phyloP scores from a whole-genome alignment of 2,113 vertebrate genomes.

The Leptocoma aspasia region DNA sequence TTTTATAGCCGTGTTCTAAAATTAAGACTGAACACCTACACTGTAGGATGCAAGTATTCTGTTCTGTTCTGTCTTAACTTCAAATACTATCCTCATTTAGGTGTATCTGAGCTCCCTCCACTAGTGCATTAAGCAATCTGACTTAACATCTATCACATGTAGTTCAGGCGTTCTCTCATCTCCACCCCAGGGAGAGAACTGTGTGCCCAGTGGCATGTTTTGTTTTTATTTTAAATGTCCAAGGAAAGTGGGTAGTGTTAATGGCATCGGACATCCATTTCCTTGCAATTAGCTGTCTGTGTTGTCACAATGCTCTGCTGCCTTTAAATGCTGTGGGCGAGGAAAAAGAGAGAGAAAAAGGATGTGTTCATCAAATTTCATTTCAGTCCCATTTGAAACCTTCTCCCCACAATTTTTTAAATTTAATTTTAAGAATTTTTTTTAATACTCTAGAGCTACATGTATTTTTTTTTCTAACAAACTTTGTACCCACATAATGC shows the following conservation, averaged over 20 bases:
- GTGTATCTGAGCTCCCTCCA: slow-evolving; percentile 23
- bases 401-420: fast-evolving
- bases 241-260: slow-evolving; percentile 36
- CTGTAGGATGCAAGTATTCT: background rate
- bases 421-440: too few relatives aligned
- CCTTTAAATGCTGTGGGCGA: slow-evolving; percentile 30
- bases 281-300: slow-evolving; percentile 58
- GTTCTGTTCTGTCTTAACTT: background rate
- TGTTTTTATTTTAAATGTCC: slow-evolving; percentile 53
- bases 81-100: background rate
- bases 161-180: slow-evolving; percentile 25
- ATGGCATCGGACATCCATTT: slow-evolving; percentile 56
- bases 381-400: background rate
- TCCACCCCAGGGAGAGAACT: slow-evolving; percentile 51
- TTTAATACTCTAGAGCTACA: background rate
- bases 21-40: background rate
- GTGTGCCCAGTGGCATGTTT: slow-evolving; percentile 36
- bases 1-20: background rate
- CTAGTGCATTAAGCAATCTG: slow-evolving; percentile 38
- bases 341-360: background rate
- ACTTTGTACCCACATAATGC: background rate
- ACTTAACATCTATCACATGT: slow-evolving; percentile 49
- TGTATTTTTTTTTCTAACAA: background rate
- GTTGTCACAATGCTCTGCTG: slow-evolving; percentile 42
- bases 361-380: background rate